Evolutionary conservation across 2,888 invertebrate genomes (phyloP).

Genomic region (Rapana venosa): DNA sequence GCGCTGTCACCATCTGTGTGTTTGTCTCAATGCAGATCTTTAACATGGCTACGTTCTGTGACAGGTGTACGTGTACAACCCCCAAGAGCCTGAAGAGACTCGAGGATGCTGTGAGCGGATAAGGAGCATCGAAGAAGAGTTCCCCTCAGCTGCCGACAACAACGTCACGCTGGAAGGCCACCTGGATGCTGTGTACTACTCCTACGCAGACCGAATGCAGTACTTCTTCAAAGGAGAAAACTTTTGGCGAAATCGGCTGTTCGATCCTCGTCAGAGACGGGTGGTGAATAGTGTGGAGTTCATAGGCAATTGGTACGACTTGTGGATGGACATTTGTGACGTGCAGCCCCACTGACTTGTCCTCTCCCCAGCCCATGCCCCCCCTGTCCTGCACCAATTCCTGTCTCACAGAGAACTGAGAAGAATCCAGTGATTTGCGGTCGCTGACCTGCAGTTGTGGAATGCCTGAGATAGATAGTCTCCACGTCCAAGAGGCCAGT

Average conservation of each 20-base stretch:
- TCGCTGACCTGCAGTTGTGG: too few relatives aligned
- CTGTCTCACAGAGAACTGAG: too few relatives aligned
- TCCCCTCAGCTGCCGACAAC: constrained; percentile 69
- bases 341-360: constrained; percentile 51
- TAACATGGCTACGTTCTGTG: background rate
- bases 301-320: constrained; percentile 72
- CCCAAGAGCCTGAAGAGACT: constrained; percentile 65
- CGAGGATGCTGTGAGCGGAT: constrained; percentile 74
- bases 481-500: background rate
- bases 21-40: background rate
- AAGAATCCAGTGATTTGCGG: too few relatives aligned
- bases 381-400: background rate
- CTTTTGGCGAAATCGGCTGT: constrained; percentile 74
- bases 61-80: constrained; percentile 77
- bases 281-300: constrained; percentile 68
- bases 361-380: background rate
- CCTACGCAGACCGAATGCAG: constrained; percentile 73
- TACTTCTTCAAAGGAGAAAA: constrained; percentile 77
- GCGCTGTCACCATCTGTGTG: too few relatives aligned
- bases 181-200: constrained; percentile 77
- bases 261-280: constrained; percentile 66
- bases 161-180: constrained; percentile 45
- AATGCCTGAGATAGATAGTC: too few relatives aligned
- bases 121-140: constrained; percentile 70
- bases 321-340: constrained; percentile 77